Conservation (phyloP, 2,113 vertebrate genomes). For the Rhineura floridana region DNA sequence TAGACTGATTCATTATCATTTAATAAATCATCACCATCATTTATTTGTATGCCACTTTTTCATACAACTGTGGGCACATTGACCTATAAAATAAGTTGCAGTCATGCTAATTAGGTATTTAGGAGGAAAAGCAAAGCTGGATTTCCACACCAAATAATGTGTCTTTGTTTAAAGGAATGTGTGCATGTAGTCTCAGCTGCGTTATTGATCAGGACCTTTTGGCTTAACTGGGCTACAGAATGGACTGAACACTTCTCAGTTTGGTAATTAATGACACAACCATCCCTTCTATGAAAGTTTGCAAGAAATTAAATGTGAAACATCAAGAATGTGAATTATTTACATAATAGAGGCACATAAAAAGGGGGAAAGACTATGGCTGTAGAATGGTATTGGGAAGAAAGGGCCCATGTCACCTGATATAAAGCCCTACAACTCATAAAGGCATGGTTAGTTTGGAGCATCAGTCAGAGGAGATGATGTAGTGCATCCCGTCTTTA, state of each 20-base stretch:
- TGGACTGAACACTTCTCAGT: background rate
- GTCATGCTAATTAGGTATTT: background rate
- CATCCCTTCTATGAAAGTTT: background rate
- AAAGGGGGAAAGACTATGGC: background rate
- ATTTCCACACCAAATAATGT: background rate
- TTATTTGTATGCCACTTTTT: too few species aligned
- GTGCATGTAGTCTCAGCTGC: background rate
- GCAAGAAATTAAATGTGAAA: background rate
- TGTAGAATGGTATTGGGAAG: constrained; percentile 4
- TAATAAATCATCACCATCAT: too few species aligned
- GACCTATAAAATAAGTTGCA: background rate
- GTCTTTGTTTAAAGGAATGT: background rate
- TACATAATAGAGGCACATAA: background rate
- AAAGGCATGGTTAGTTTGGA: background rate
- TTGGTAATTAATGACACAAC: background rate
- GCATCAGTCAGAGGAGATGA: background rate
- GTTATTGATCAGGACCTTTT: background rate
- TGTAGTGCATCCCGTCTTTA: background rate
- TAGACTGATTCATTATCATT: background rate
- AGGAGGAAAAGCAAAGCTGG: too few species aligned
- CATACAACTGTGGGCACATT: background rate
- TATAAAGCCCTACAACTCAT: background rate
- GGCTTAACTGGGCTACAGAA: background rate
- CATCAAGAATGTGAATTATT: background rate
- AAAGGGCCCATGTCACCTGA: background rate